phyloP scores from a whole-genome alignment of 2,888 invertebrate genomes.

The Plebejus melissa region DNA sequence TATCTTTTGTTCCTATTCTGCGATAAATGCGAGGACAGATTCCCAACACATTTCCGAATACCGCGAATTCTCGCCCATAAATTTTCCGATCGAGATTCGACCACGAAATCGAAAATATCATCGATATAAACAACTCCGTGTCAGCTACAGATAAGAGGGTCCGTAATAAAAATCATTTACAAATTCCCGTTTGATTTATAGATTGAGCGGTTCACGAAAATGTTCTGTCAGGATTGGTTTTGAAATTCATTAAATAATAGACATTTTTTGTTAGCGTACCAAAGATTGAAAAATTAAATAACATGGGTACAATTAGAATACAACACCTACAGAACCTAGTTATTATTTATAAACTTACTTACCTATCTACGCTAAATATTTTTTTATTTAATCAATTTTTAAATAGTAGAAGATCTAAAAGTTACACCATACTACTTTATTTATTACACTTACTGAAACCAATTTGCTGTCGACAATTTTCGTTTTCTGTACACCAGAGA shows the following conservation, averaged over 20 bases:
- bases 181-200: background rate
- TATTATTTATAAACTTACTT: too few species aligned
- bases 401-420: too few species aligned
- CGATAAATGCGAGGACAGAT: background rate
- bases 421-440: too few species aligned
- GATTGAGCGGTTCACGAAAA: background rate
- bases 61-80: constrained; percentile 13
- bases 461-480: background rate
- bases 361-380: too few species aligned
- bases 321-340: too few species aligned
- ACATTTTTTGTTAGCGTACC: background rate
- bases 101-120: background rate
- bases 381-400: too few species aligned
- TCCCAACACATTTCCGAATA: background rate
- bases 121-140: background rate
- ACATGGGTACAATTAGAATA: too few species aligned
- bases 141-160: constrained; percentile 11
- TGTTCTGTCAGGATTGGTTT: background rate
- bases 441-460: too few species aligned
- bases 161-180: background rate
- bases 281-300: background rate
- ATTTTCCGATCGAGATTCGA: background rate
- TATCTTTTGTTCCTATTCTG: background rate
- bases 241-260: background rate
- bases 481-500: too few species aligned